Evolutionary conservation across 2,113 vertebrate genomes (phyloP).

Genomic region (Melierax canorus): DNA sequence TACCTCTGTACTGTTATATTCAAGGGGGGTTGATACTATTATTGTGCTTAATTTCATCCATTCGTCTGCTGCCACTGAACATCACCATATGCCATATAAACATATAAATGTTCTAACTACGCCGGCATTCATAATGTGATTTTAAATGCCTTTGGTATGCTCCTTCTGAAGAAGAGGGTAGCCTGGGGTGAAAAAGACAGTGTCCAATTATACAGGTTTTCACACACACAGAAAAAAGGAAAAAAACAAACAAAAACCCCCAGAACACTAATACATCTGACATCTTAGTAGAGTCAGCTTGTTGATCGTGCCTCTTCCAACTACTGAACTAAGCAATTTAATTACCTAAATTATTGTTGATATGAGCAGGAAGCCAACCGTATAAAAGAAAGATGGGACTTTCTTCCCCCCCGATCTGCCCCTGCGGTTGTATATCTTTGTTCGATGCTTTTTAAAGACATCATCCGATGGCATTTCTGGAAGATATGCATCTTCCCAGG

Average conservation of each 20-base stretch:
- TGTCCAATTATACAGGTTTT: constrained; percentile 34
- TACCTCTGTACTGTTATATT: neutral
- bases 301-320: constrained; percentile 10
- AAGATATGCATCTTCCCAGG: neutral
- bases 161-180: constrained; percentile 28
- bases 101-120: constrained; percentile 15
- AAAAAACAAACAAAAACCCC: neutral
- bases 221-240: neutral
- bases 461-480: neutral
- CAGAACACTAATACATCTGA: constrained; percentile 20
- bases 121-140: constrained; percentile 32
- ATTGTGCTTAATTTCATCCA: constrained; percentile 35
- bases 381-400: constrained; percentile 11
- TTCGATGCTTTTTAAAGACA: neutral
- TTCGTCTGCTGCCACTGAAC: constrained; percentile 23
- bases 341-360: constrained; percentile 58
- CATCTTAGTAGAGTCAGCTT: constrained; percentile 23
- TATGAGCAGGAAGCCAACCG: constrained; percentile 46
- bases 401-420: neutral
- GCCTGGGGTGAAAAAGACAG: constrained; percentile 6
- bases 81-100: neutral
- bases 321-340: constrained; percentile 57
- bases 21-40: neutral
- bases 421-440: neutral
- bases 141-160: constrained; percentile 22